A percentile compares a stretch with the other conserved stretches of the same genome.
Evolutionary conservation across 53 echinoderm and acorn worm species (phyloP).

Genomic region (Temnopleurus reevesii): DNA sequence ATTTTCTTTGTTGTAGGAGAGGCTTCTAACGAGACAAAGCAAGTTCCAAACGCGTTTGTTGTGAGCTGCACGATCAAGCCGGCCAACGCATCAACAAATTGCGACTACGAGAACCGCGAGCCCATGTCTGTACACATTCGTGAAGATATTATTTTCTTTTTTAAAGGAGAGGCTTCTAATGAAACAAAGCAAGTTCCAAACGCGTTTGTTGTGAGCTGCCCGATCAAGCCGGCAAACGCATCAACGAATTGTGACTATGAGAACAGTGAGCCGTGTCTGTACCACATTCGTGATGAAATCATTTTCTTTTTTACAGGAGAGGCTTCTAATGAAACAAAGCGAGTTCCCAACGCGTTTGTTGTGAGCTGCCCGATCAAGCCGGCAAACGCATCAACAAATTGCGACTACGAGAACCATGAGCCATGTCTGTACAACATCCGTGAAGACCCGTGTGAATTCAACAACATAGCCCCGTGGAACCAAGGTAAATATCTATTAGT

Average conservation of each 20-base stretch:
- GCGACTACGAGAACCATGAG: slow-evolving; percentile 64
- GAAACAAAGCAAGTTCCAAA: slow-evolving; percentile 39
- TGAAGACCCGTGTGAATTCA: slow-evolving; percentile 90
- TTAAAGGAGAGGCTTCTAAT: not conserved
- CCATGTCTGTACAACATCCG: slow-evolving; percentile 87
- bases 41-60: slow-evolving; percentile 65
- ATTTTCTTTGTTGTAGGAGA: slow-evolving; percentile 17
- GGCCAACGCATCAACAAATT: slow-evolving; percentile 79
- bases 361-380: slow-evolving; percentile 75
- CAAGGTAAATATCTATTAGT: slow-evolving; percentile 62
- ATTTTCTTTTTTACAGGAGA: not conserved
- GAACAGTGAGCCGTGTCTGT: slow-evolving; percentile 74
- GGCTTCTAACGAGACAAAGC: not conserved
- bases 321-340: not conserved
- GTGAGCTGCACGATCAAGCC: slow-evolving; percentile 74
- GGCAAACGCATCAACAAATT: slow-evolving; percentile 77
- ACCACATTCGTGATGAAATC: slow-evolving; percentile 72
- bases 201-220: slow-evolving; percentile 77
- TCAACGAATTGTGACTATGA: slow-evolving; percentile 75
- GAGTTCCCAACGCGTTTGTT: slow-evolving; percentile 62
- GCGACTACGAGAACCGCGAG: slow-evolving; percentile 54
- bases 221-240: slow-evolving; percentile 70
- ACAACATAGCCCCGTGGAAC: slow-evolving; percentile 84
- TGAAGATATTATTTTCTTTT: slow-evolving; percentile 28
- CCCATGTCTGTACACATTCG: slow-evolving; percentile 83